Conservation (phyloP, 2,888 invertebrate genomes). For the Chaetoderma sp. region DNA sequence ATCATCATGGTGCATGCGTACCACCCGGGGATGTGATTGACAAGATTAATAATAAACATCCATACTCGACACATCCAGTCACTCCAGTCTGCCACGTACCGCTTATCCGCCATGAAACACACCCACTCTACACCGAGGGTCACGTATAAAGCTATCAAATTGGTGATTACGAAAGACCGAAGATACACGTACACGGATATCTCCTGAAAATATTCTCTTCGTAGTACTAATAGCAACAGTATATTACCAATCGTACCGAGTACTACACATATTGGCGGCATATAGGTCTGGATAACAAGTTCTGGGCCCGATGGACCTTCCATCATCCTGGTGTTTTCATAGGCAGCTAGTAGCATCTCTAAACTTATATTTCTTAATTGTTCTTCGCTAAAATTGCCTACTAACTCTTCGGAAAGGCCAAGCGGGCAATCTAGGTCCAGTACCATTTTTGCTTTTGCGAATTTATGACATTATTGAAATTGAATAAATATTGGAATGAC, state of each 20-base stretch:
- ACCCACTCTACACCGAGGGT: conserved; percentile 31
- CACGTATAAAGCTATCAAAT: conserved; percentile 26
- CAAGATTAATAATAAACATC: conserved; percentile 21
- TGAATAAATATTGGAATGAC: no score
- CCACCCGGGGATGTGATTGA: conserved; percentile 24
- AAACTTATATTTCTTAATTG: no score
- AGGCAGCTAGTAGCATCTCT: no score
- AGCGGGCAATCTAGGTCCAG: no score
- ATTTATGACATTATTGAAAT: no score
- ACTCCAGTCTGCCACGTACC: conserved; percentile 14
- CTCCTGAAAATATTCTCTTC: neutral
- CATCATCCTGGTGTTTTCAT: no score
- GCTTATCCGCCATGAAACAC: conserved; percentile 12
- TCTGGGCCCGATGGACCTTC: no score
- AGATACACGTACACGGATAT: conserved; percentile 24
- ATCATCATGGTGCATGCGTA: conserved; percentile 25
- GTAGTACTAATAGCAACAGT: conserved; percentile 3
- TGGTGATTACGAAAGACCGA: conserved; percentile 12
- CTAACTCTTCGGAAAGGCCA: no score
- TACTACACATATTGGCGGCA: conserved; percentile 23
- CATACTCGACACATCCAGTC: conserved; percentile 33
- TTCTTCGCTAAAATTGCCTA: no score
- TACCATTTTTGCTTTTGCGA: no score
- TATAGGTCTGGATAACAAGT: conserved; percentile 3
- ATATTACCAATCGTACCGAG: conserved; percentile 31